These are phyloP conservation scores for Sitta europaea DNA, from an alignment of 2,113 vertebrate genomes.

Conservation along the genomic window DNA sequence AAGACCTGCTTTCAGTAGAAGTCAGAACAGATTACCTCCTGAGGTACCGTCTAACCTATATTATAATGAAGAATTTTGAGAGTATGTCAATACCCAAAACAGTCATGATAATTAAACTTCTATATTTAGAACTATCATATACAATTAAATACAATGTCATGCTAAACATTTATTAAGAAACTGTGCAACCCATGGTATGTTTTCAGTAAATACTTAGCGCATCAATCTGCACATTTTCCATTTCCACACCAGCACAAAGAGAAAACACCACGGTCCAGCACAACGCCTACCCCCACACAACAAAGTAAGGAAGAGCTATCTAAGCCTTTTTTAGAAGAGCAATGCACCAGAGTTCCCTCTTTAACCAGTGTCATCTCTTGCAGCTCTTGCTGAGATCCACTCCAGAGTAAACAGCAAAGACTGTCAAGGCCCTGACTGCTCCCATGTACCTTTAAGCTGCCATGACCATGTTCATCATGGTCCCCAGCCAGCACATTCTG, in stretches of 20 bases:
- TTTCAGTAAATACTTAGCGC: neutral
- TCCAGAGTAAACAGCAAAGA: neutral
- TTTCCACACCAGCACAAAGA: neutral
- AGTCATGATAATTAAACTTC: neutral
- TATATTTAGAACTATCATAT: neutral
- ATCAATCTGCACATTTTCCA: neutral
- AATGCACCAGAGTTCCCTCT: neutral
- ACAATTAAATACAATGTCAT: neutral
- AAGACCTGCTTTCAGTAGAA: neutral
- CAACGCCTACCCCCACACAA: neutral
- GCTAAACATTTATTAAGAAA: neutral
- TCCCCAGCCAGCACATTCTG: neutral
- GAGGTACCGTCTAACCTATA: neutral
- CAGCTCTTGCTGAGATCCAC: neutral
- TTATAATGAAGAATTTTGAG: neutral
- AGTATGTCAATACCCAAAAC: neutral
- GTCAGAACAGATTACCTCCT: neutral
- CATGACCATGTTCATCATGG: neutral
- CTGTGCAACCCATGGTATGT: neutral
- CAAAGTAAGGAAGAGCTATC: neutral
- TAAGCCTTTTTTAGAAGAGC: neutral
- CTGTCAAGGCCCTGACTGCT: neutral
- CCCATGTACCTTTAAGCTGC: neutral
- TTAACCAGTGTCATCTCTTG: neutral
- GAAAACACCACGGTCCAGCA: rapidly evolving